A percentile compares a stretch with the other conserved stretches of the same genome.
Conservation (phyloP, 2,113 vertebrate species). For the Plotosus lineatus region DNA sequence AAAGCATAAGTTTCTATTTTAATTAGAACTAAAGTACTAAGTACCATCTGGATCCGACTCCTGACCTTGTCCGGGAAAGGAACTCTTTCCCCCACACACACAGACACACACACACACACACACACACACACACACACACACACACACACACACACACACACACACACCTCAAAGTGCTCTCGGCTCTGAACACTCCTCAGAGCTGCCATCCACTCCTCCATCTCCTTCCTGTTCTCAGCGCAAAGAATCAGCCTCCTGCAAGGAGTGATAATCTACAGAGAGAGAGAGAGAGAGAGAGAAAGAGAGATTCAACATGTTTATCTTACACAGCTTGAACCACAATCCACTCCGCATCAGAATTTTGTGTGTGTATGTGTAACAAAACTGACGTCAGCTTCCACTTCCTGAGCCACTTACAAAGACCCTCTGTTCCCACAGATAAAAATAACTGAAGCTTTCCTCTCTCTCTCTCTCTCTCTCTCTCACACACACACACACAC, state of each 20-base stretch:
- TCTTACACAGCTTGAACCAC: neutral
- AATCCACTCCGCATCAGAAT: neutral
- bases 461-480: slow-evolving; percentile 21
- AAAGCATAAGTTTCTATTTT: neutral
- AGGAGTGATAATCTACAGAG: slow-evolving; percentile 88
- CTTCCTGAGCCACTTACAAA: slow-evolving; percentile 63
- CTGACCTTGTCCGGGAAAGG: neutral
- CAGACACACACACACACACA: too few relatives aligned
- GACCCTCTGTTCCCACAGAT: slow-evolving; percentile 65
- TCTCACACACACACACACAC: slow-evolving; percentile 37
- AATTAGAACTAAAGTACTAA: neutral
- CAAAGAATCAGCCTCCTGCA: slow-evolving; percentile 92
- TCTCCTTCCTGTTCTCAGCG: slow-evolving; percentile 96
- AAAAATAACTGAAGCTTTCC: slow-evolving; percentile 62
- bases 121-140: neutral
- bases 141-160: slow-evolving; percentile 5
- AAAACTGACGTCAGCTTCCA: slow-evolving; percentile 46
- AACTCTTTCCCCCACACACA: too few relatives aligned
- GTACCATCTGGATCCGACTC: neutral
- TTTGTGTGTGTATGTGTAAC: slow-evolving; percentile 36
- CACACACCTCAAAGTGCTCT: slow-evolving; percentile 89
- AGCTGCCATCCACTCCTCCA: slow-evolving; percentile 98
- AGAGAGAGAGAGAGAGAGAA: neutral
- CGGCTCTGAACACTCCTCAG: slow-evolving; percentile 88
- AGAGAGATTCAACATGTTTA: slow-evolving; percentile 4